Base-by-base conservation (phyloP, 2,797 vertebrate species). In the Lemur catta region DNA sequence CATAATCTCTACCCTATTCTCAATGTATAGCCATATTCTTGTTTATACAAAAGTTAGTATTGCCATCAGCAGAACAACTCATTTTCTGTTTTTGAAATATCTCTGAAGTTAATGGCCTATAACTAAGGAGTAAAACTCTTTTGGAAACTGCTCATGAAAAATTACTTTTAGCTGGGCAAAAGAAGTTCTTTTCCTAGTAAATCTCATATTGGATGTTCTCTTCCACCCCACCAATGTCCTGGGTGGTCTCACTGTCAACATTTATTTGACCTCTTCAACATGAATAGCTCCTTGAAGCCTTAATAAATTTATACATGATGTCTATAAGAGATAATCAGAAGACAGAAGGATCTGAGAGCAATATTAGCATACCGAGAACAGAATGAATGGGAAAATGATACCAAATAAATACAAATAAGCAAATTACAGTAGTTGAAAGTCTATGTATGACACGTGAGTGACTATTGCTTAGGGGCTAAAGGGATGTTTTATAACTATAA, bases 81-180 rank as follows among this genome's bases (percentile, higher is more conserved):
- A 28, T 95, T 91, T 59, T 65, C 91, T n/a, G 38, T 50, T 81
- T 87, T 28, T 84, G 18, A 93, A 93, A 24, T 57, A 84, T 35
- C 75, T 94, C 43, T 84, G 33, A 90, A 85, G 76, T 82, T 55
- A 82, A 82, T 84, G 57, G 11, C 46, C 63, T 81, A 15, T 48
- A 65, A 35, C 67, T 59, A 89, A 91, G 3, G 95, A 84, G 78
- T 69, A 63, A 93, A 84, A 28, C 30, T 89, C 38, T 87, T 65
- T 76, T 94, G 74, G 76, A 94, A 94, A 84, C 57, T 79, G 33
- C 26, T 95, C 3, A 33, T 43, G 17, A 82, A 65, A 84, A 96
- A 84, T 75, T 48, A 59, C 61, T 92, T 91, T 80, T 91, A 65
- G 26, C n/a, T 82, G 65, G 61, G 24, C 20, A 91, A 92, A 92